Evolutionary conservation across 2,113 vertebrate genomes (phyloP).

Genomic region (Nestor notabilis): DNA sequence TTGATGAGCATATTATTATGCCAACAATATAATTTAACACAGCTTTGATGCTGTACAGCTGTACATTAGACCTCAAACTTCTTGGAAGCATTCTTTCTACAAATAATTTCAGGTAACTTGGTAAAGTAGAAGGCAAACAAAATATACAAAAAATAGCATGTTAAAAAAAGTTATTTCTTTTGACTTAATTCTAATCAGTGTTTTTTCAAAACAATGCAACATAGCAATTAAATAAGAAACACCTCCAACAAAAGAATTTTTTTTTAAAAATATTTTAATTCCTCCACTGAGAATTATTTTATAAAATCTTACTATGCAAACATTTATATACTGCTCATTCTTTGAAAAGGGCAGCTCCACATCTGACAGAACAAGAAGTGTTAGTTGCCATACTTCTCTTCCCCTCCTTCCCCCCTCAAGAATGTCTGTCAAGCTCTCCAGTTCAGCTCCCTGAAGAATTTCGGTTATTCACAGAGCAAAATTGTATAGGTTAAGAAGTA

Average conservation of each 20-base stretch:
- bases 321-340: neutral
- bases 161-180: neutral
- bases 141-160: neutral
- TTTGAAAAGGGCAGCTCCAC: neutral
- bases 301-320: neutral
- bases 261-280: neutral
- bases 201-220: neutral
- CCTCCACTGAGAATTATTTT: neutral
- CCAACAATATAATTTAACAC: neutral
- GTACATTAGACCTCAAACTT: slow-evolving; percentile 28
- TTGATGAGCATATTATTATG: neutral
- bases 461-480: neutral
- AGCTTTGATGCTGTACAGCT: slow-evolving; percentile 34
- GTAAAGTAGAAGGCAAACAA: neutral
- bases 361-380: neutral
- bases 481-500: neutral
- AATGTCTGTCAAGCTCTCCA: neutral
- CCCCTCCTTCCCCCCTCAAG: rapidly evolving
- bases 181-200: neutral
- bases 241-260: neutral
- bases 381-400: neutral
- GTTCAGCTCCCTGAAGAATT: neutral
- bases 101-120: slow-evolving; percentile 41
- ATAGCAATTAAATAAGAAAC: neutral
- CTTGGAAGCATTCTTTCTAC: neutral